Evolutionary conservation across 2,113 vertebrate species (phyloP).

Genomic region (Forbesichthys agassizii): DNA sequence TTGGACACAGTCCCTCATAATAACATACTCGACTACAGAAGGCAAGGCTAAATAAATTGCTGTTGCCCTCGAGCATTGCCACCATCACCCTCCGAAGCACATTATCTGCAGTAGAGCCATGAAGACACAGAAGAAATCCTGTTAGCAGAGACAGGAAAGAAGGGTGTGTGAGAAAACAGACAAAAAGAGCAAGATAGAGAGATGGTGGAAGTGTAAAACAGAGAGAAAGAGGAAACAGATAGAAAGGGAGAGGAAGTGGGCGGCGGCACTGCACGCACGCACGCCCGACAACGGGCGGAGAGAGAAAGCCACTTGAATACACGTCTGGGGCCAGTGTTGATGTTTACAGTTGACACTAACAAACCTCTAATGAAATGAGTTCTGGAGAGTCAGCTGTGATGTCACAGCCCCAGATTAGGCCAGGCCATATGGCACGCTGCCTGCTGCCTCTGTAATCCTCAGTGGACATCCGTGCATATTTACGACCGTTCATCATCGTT

Average conservation of each 20-base stretch:
- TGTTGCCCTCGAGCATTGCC: conserved; percentile 6
- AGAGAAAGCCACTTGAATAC: conserved; percentile 9
- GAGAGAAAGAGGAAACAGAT: not conserved
- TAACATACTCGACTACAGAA: not conserved
- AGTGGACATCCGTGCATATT: conserved; percentile 15
- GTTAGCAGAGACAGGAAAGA: conserved; percentile 19
- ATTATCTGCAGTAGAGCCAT: conserved; percentile 25
- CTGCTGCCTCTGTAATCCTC: conserved; percentile 67
- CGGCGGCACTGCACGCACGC: not conserved
- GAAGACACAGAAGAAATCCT: conserved; percentile 32
- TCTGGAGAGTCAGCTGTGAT: conserved; percentile 52
- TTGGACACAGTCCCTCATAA: conserved; percentile 1
- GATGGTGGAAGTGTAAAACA: not conserved
- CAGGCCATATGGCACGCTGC: conserved; percentile 66
- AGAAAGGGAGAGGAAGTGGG: not conserved
- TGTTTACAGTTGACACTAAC: conserved; percentile 54
- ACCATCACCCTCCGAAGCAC: conserved; percentile 35
- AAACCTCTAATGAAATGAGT: conserved; percentile 49
- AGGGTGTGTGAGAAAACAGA: not conserved
- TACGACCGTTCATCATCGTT: conserved; percentile 15
- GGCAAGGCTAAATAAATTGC: not conserved
- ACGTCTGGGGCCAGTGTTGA: conserved; percentile 32
- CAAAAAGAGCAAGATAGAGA: not conserved
- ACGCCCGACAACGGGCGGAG: not conserved
- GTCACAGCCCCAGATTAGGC: conserved; percentile 73